Conservation (phyloP, 64 coral and sea anemone species). For the Pocillopora verrucosa region DNA sequence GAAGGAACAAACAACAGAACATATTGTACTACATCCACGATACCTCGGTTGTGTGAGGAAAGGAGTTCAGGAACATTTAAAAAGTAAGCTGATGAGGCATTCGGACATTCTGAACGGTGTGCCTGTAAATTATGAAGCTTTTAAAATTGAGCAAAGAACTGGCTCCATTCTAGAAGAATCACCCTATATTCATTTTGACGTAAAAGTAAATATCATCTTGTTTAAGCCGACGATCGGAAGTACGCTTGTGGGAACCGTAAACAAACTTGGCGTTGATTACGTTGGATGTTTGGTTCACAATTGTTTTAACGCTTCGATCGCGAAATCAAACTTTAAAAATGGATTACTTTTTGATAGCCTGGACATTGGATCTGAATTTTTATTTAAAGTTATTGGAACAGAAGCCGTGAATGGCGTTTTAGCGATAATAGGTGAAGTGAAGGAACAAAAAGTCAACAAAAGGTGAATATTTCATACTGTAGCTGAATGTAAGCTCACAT, state of each 20-base stretch:
- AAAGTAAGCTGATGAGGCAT: slow-evolving; percentile 80
- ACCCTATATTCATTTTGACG: slow-evolving; percentile 82
- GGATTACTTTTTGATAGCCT: slow-evolving; percentile 48
- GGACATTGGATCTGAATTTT: slow-evolving; percentile 79
- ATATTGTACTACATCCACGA: slow-evolving; percentile 63
- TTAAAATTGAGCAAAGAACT: slow-evolving; percentile 63
- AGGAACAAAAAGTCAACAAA: background rate
- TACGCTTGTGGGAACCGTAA: slow-evolving; percentile 78
- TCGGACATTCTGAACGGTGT: slow-evolving; percentile 72
- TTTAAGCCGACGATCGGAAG: slow-evolving; percentile 83
- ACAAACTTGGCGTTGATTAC: slow-evolving; percentile 78
- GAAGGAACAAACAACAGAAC: slow-evolving; percentile 60
- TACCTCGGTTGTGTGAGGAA: slow-evolving; percentile 73
- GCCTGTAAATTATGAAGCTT: slow-evolving; percentile 73
- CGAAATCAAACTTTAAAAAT: slow-evolving; percentile 55
- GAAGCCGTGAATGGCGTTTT: slow-evolving; percentile 82
- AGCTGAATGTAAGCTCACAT: background rate
- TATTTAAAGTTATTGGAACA: slow-evolving; percentile 70
- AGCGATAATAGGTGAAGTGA: slow-evolving; percentile 72
- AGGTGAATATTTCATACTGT: background rate
- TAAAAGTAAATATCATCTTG: slow-evolving; percentile 79
- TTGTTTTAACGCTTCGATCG: slow-evolving; percentile 86
- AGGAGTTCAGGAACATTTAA: slow-evolving; percentile 70
- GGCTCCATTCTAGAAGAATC: slow-evolving; percentile 68
- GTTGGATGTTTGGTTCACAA: slow-evolving; percentile 89